Evolutionary conservation across 2,888 invertebrate species (phyloP).

Genomic region (Rhingia rostrata): DNA sequence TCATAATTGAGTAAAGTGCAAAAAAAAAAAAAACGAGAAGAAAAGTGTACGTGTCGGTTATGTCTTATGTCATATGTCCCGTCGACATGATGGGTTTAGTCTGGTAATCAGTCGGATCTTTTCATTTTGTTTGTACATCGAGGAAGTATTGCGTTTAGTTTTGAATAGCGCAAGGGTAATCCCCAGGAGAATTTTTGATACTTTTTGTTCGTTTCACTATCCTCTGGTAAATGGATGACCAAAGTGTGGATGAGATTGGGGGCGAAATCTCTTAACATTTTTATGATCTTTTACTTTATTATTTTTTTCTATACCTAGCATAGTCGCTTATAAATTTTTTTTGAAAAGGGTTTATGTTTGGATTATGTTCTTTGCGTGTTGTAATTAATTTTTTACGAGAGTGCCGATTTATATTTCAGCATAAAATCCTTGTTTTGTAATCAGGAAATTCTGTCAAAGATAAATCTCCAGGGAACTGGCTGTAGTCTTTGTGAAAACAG

Average conservation of each 20-base stretch:
- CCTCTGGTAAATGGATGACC: background rate
- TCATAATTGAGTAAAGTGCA: background rate
- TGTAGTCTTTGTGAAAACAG: background rate
- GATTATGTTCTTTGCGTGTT: constrained; percentile 33
- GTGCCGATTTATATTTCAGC: background rate
- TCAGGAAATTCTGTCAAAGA: background rate
- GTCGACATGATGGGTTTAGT: constrained; percentile 33
- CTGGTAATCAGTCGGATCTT: constrained; percentile 2
- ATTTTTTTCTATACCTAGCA: background rate
- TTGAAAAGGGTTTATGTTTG: constrained; percentile 21
- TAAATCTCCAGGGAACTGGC: background rate
- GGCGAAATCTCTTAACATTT: constrained; percentile 7
- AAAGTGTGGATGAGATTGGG: constrained; percentile 8
- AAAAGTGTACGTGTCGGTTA: constrained; percentile 31
- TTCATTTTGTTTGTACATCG: constrained; percentile 3
- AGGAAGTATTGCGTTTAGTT: constrained; percentile 27
- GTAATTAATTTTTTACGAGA: constrained; percentile 40
- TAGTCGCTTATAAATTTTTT: background rate
- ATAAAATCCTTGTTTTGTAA: constrained; percentile 5
- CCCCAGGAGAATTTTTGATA: background rate
- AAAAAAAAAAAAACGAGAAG: constrained; percentile 14
- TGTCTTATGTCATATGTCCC: constrained; percentile 49
- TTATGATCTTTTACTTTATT: constrained; percentile 19
- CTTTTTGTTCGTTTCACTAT: background rate
- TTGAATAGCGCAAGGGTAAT: constrained; percentile 16